phyloP scores from a whole-genome alignment of 2,113 vertebrate genomes.

The Pedionomus torquatus region DNA sequence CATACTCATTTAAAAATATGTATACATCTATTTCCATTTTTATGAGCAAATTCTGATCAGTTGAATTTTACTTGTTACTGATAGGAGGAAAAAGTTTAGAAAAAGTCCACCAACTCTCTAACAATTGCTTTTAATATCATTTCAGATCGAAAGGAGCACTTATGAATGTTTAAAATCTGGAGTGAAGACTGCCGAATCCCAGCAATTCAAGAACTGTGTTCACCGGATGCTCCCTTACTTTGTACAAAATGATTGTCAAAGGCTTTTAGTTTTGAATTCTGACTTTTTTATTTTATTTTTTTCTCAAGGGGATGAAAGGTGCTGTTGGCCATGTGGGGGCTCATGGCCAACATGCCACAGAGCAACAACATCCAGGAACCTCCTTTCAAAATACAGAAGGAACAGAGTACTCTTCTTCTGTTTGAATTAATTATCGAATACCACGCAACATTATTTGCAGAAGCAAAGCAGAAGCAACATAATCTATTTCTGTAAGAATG shows the following conservation, averaged over 20 bases:
- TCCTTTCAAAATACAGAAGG: background rate
- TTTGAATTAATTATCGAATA: background rate
- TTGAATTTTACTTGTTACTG: background rate
- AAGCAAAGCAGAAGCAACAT: background rate
- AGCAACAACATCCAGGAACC: background rate
- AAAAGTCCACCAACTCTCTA: background rate
- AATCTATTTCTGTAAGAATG: background rate
- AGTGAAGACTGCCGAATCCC: background rate
- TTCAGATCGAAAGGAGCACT: background rate
- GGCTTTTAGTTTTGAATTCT: background rate
- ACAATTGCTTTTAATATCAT: background rate
- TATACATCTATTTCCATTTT: background rate
- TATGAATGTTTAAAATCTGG: background rate
- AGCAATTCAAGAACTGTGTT: background rate
- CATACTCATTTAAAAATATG: background rate
- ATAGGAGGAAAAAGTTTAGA: background rate
- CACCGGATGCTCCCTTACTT: rapidly evolving
- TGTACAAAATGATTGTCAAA: background rate
- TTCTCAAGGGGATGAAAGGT: background rate
- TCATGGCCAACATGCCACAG: background rate
- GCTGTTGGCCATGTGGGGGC: background rate
- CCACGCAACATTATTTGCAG: background rate
- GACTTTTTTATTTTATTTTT: background rate
- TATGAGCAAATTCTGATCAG: background rate
- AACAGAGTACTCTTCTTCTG: background rate